Evolutionary conservation across 2,113 vertebrate species (phyloP).

Genomic region (Chionis minor): DNA sequence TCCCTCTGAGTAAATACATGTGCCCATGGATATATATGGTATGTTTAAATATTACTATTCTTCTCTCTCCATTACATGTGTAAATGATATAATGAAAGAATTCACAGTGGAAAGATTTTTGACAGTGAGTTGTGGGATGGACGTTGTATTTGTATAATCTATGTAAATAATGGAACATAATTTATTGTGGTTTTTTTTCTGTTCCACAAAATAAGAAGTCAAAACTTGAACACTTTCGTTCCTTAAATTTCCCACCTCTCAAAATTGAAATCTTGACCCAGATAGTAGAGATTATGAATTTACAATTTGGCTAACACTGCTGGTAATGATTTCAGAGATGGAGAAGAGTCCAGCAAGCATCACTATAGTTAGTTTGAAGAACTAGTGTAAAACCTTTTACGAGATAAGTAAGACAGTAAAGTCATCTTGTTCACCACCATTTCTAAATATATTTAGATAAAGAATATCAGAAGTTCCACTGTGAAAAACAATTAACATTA

Average conservation of each 20-base stretch:
- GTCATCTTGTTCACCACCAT: neutral
- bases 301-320: neutral
- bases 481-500: neutral
- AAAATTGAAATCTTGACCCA: neutral
- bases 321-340: neutral
- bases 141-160: neutral
- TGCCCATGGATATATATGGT: accelerated
- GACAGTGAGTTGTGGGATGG: neutral
- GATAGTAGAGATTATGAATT: neutral
- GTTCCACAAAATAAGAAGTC: neutral
- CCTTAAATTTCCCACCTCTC: neutral
- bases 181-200: accelerated
- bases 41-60: neutral
- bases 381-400: neutral
- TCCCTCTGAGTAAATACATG: neutral
- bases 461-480: neutral
- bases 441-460: neutral
- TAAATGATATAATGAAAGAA: neutral
- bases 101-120: neutral
- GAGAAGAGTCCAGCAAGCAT: neutral
- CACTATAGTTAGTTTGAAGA: neutral
- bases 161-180: neutral
- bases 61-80: neutral
- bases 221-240: neutral
- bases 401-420: neutral